Evolutionary conservation across 2,888 invertebrate genomes (phyloP), one percentile per base, ranked within the genome.

Genomic region (Parochlus steinenii): DNA sequence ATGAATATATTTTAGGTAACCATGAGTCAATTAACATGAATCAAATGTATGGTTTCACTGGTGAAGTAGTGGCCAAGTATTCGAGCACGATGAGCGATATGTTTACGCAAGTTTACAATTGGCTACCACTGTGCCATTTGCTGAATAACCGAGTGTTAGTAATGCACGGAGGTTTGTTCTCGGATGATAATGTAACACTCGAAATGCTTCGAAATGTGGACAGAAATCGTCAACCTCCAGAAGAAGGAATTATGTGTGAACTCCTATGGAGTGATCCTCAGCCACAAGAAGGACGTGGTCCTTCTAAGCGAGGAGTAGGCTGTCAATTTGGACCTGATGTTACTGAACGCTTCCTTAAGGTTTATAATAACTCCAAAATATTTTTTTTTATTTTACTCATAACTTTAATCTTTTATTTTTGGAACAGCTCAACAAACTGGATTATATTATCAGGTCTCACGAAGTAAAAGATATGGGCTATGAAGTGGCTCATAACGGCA

Each of bases 1-100:
- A 17, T 11, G n/a, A 10, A 12, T 20, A 12, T 11, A 20, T 25
- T 10, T 2, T 55, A 89, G 90, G 95, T n/a, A 98, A 98, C 62
- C 97, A 98, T 55, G 97, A 98, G 56, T 92, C 92, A 46, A 71
- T 80, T 29, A 90, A 85, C 40, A 98, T 98, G 97, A 99, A 98
- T 62, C 86, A 92, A 61, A 93, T 98, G 86, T 99, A 99, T 58
- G 98, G 98, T 2, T 98, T 98, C 65, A 86, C 92, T 43, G 98
- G 97, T 2, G 98, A 98, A 63, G 97, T 98, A 1, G 86, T 87
- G 48, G 75, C 86, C 5, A 98, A 98, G 62, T 98, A 93, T 59
- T 80, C 83, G 2, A 66, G 74, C 14, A 81, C 90, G 56, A 97
- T 98, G 95, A 85, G 89, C 0, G 87, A 93, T 43, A 68, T 97